These are phyloP conservation scores for Ennomos quercinarius DNA, from an alignment of 2,888 invertebrate species.

Conservation along the genomic window DNA sequence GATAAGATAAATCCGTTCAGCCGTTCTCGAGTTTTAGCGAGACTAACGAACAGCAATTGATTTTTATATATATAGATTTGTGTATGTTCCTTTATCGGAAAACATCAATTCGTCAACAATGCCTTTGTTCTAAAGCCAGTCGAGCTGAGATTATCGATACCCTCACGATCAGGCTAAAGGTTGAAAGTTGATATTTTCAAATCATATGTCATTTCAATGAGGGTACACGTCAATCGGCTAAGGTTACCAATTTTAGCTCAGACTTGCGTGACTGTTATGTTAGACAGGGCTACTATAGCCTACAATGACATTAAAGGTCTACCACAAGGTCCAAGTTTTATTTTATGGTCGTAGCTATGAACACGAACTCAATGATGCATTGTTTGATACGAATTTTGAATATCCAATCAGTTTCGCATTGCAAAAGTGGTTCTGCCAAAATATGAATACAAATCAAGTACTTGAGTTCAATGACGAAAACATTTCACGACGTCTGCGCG, in stretches of 20 bases:
- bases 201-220: slow-evolving; percentile 46
- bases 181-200: slow-evolving; percentile 48
- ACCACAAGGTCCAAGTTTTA: slow-evolving; percentile 1
- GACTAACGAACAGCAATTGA: too few species aligned
- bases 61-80: too few species aligned
- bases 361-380: slow-evolving; percentile 6
- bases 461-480: background rate
- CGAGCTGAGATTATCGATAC: slow-evolving; percentile 43
- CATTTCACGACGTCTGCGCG: too few species aligned
- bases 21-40: too few species aligned
- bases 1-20: too few species aligned
- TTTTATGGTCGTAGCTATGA: slow-evolving; percentile 6
- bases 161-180: slow-evolving; percentile 47
- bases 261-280: slow-evolving; percentile 16
- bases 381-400: slow-evolving; percentile 7
- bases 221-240: slow-evolving; percentile 33
- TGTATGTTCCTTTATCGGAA: slow-evolving; percentile 27
- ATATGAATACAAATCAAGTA: background rate
- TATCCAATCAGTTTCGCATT: background rate
- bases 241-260: slow-evolving; percentile 21
- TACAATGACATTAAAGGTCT: slow-evolving; percentile 2
- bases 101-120: slow-evolving; percentile 36
- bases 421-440: slow-evolving; percentile 2
- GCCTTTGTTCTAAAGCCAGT: slow-evolving; percentile 49
- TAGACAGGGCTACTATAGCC: slow-evolving; percentile 3